Evolutionary conservation across 2,113 vertebrate species (phyloP).

Genomic region (Chlorodrepanis virens): DNA sequence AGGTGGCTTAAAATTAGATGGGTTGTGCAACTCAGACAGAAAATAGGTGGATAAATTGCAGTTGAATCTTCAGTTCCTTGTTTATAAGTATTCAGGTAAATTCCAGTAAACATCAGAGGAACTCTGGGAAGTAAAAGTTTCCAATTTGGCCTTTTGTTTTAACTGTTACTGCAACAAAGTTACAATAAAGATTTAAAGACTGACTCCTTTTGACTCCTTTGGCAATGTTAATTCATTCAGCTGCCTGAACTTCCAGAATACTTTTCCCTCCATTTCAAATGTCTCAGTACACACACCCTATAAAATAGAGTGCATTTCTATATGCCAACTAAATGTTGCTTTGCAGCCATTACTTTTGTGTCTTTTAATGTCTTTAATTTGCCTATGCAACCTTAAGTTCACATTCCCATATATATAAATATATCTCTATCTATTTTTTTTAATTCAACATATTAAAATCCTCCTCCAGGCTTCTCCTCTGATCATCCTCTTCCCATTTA

Average conservation of each 20-base stretch:
- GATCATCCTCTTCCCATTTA: constrained; percentile 64
- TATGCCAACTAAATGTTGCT: not conserved
- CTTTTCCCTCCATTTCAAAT: not conserved
- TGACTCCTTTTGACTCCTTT: not conserved
- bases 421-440: not conserved
- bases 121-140: not conserved
- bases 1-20: not conserved
- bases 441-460: constrained; percentile 54
- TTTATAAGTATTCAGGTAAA: not conserved
- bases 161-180: not conserved
- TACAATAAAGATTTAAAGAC: not conserved
- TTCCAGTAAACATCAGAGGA: not conserved
- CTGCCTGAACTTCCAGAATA: not conserved
- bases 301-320: not conserved
- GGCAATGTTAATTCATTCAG: not conserved
- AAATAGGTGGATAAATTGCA: not conserved
- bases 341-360: not conserved
- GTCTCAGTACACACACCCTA: not conserved
- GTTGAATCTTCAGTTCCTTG: not conserved
- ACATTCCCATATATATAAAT: constrained; percentile 27
- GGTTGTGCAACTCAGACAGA: not conserved
- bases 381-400: constrained; percentile 46
- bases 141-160: not conserved
- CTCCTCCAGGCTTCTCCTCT: constrained; percentile 57
- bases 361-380: constrained; percentile 36